These are phyloP conservation scores for Zaprionus tsacasi DNA, from an alignment of 1,140 invertebrate genomes.

Conservation along the genomic window DNA sequence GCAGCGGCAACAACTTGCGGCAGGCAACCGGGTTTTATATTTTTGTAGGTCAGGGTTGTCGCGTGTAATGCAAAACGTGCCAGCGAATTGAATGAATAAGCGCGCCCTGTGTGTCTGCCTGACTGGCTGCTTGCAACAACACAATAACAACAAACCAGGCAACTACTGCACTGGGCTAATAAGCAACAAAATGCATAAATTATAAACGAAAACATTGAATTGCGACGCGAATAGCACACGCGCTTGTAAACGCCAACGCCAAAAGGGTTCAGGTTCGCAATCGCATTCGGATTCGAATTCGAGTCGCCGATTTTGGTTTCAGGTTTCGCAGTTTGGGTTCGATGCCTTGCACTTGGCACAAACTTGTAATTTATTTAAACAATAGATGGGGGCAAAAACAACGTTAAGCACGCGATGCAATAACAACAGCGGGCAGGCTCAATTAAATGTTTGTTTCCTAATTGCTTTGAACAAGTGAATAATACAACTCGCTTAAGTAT, in stretches of 20 bases:
- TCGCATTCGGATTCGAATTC: background rate
- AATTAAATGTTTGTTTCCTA: slow-evolving; percentile 4
- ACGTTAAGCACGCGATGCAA: slow-evolving; percentile 41
- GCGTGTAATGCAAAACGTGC: slow-evolving; percentile 80
- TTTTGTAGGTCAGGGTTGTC: slow-evolving; percentile 81
- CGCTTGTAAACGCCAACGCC: slow-evolving; percentile 18
- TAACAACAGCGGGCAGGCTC: slow-evolving; percentile 2
- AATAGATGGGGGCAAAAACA: slow-evolving; percentile 12
- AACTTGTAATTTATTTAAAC: slow-evolving; percentile 26
- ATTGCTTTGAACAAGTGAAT: background rate
- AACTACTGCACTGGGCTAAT: slow-evolving; percentile 36
- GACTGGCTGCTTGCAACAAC: slow-evolving; percentile 46
- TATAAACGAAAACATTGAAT: slow-evolving; percentile 37
- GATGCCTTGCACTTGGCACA: slow-evolving; percentile 43
- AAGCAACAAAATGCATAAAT: slow-evolving; percentile 49
- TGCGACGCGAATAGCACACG: slow-evolving; percentile 19
- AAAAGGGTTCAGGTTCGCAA: slow-evolving; percentile 10
- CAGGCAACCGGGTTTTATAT: slow-evolving; percentile 56
- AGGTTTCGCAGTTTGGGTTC: slow-evolving; percentile 20
- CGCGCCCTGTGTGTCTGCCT: slow-evolving; percentile 37
- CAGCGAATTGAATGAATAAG: slow-evolving; percentile 79
- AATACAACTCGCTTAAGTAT: background rate
- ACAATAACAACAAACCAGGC: slow-evolving; percentile 37
- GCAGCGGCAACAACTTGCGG: slow-evolving; percentile 31
- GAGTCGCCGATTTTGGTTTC: background rate